Conservation (phyloP, 2,113 vertebrate genomes). For the Gymnogyps californianus region DNA sequence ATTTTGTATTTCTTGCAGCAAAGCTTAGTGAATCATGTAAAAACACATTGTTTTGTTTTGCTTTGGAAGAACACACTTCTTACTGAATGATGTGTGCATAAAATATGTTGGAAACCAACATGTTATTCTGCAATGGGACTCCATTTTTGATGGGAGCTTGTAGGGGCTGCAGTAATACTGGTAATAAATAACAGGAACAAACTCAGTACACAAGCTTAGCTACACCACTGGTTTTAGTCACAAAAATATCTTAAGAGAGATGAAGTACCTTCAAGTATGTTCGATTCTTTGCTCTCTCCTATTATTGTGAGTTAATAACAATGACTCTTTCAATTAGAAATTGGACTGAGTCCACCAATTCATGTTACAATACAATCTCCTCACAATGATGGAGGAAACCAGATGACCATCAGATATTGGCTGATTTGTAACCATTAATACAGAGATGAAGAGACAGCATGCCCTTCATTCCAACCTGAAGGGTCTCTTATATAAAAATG, state of each 20-base stretch:
- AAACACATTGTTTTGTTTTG: constrained; percentile 46
- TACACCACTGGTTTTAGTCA: not conserved
- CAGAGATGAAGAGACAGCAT: not conserved
- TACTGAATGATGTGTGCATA: constrained; percentile 9
- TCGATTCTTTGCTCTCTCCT: not conserved
- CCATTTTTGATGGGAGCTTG: not conserved
- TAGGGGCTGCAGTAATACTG: not conserved
- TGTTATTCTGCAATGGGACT: not conserved
- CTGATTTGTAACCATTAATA: not conserved
- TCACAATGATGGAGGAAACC: not conserved
- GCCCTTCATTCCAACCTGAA: not conserved
- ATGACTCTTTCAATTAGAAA: not conserved
- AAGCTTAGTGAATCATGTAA: not conserved
- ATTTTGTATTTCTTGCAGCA: constrained; percentile 7
- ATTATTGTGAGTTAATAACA: not conserved
- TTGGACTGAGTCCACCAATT: not conserved
- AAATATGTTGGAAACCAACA: constrained; percentile 44
- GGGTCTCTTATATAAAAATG: not conserved
- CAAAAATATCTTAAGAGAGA: not conserved
- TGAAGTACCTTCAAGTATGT: not conserved
- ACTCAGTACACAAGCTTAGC: not conserved
- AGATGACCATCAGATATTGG: not conserved
- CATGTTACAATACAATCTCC: not conserved
- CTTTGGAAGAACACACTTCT: not conserved
- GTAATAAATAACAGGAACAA: constrained; percentile 28